A percentile compares a stretch with the other conserved stretches of the same genome.
Conservation (phyloP, 2,113 vertebrate species). For the Phylloscopus whistleri region DNA sequence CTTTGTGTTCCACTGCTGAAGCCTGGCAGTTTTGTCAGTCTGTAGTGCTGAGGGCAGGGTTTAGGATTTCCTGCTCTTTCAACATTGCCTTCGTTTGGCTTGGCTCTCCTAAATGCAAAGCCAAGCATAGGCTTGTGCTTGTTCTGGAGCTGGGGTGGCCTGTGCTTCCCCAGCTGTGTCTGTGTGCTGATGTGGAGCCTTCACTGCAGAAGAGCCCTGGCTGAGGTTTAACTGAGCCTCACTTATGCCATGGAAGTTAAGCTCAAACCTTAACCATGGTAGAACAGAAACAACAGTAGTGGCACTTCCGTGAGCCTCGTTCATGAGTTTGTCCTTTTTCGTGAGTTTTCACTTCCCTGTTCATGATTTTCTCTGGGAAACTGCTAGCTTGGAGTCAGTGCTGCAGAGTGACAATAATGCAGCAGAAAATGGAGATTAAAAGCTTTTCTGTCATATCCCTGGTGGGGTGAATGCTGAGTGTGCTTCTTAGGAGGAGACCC, state of each 20-base stretch:
- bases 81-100: background rate
- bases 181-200: rapidly evolving
- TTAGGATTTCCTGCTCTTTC: background rate
- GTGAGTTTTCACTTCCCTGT: background rate
- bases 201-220: background rate
- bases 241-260: background rate
- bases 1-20: background rate
- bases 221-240: background rate
- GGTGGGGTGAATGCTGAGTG: background rate
- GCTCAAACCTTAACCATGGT: background rate
- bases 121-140: background rate
- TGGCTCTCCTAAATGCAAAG: background rate
- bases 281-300: background rate
- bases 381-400: background rate
- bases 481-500: background rate
- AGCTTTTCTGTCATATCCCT: rapidly evolving
- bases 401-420: background rate
- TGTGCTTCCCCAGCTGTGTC: background rate
- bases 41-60: background rate
- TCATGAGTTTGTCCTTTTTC: background rate
- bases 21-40: background rate
- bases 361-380: background rate
- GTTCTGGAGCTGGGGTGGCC: background rate
- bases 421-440: background rate
- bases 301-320: rapidly evolving